phyloP scores from a whole-genome alignment of 2,797 vertebrate species.

The Choloepus didactylus region DNA sequence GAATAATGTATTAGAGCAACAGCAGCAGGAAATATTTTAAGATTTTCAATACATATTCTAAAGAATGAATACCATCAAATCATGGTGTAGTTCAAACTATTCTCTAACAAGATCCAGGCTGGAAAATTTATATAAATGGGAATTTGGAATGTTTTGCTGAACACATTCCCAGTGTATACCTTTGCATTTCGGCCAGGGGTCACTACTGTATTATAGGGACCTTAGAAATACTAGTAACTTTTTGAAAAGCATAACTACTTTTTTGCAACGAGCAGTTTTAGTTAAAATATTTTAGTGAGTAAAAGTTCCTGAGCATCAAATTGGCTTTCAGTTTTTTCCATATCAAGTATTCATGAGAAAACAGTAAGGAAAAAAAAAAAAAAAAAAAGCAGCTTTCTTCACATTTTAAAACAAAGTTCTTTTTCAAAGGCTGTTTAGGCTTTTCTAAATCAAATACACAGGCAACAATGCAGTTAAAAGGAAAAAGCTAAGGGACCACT shows the following conservation, averaged over 20 bases:
- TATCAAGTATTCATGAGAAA: conserved; percentile 5
- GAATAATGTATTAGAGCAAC: neutral
- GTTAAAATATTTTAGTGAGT: no score
- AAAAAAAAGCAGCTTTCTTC: neutral
- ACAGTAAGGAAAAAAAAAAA: neutral
- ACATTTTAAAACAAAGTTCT: neutral
- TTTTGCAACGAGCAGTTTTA: no score
- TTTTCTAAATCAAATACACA: neutral
- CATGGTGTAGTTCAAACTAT: neutral
- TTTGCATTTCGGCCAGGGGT: neutral
- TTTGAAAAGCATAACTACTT: neutral
- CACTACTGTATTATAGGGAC: neutral
- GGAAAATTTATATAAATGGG: neutral
- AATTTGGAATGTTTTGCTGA: neutral
- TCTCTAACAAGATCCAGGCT: neutral
- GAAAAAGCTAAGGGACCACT: neutral
- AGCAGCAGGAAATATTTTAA: neutral
- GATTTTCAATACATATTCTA: neutral
- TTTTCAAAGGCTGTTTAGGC: neutral
- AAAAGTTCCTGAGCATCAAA: no score
- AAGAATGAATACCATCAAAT: neutral
- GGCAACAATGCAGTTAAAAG: neutral
- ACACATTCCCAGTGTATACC: neutral
- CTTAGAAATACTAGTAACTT: neutral
- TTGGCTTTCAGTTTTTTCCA: neutral